Conservation (phyloP, 2,797 vertebrate genomes). For the Molossus molossus region DNA sequence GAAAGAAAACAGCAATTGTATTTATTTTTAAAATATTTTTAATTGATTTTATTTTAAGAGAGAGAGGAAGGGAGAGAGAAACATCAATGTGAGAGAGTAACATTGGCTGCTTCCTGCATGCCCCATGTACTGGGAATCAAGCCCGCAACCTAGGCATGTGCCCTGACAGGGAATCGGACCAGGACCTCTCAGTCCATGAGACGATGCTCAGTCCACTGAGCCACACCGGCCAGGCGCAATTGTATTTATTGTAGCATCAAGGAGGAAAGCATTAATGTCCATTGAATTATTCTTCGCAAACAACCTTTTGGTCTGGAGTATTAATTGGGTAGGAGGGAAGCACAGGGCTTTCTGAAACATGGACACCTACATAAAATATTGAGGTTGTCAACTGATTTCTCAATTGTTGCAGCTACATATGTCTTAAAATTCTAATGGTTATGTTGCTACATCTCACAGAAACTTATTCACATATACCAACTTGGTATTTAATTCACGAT, state of each 20-base stretch:
- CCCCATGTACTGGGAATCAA: too few relatives aligned
- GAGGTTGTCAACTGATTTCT: background rate
- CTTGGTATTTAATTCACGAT: constrained; percentile 48
- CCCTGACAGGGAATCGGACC: too few relatives aligned
- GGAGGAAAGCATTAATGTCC: background rate
- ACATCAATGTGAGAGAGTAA: too few relatives aligned
- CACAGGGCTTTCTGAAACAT: constrained; percentile 25
- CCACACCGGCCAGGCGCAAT: background rate
- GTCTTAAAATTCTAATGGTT: constrained; percentile 41
- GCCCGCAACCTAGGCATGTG: too few relatives aligned
- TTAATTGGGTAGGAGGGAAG: background rate
- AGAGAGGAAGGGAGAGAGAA: too few relatives aligned
- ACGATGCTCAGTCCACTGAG: too few relatives aligned
- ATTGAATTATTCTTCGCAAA: constrained; percentile 53
- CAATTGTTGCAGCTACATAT: constrained; percentile 7
- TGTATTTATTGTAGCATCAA: constrained; percentile 8
- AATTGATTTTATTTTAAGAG: too few relatives aligned
- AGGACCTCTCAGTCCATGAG: too few relatives aligned
- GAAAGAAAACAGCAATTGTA: background rate
- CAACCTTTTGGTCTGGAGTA: background rate
- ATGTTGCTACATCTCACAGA: constrained; percentile 21
- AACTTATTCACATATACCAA: background rate
- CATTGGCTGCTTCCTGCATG: too few relatives aligned
- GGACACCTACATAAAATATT: background rate
- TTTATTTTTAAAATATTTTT: background rate